A percentile compares a stretch with the other conserved stretches of the same genome.
Evolutionary conservation across 2,888 invertebrate genomes (phyloP).

Genomic region (Nesidiocoris tenuis): DNA sequence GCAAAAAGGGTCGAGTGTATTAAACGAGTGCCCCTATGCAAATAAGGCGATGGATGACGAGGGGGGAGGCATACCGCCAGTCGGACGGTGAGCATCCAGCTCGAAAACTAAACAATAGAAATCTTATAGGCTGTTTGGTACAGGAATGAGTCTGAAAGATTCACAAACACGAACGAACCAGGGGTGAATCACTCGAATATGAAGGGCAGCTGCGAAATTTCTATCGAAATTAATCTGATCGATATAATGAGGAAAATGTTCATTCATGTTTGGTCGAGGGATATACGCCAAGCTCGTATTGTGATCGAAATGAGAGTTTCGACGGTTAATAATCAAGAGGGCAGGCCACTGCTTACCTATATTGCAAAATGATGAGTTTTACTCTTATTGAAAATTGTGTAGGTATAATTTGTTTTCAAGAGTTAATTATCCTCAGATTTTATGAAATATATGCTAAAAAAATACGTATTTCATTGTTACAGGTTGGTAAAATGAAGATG

Average conservation of each 20-base stretch:
- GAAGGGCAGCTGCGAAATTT: background rate
- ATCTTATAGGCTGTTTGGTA: slow-evolving; percentile 25
- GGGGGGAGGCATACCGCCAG: slow-evolving; percentile 8
- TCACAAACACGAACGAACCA: background rate
- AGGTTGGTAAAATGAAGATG: too few relatives aligned
- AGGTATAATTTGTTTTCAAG: too few relatives aligned
- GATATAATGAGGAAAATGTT: background rate
- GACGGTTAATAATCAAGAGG: too few relatives aligned
- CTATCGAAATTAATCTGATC: background rate
- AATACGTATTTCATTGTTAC: too few relatives aligned
- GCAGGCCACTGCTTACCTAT: too few relatives aligned
- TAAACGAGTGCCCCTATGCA: slow-evolving; percentile 45
- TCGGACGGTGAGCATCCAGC: slow-evolving; percentile 9
- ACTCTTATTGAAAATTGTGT: too few relatives aligned
- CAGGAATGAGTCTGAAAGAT: background rate
- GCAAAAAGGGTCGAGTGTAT: slow-evolving; percentile 37
- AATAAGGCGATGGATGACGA: slow-evolving; percentile 36
- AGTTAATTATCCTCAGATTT: too few relatives aligned
- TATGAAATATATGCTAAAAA: too few relatives aligned
- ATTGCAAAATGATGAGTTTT: too few relatives aligned
- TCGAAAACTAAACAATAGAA: slow-evolving; percentile 38
- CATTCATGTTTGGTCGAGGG: too few relatives aligned
- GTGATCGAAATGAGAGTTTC: too few relatives aligned
- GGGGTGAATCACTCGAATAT: background rate
- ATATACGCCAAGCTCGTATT: too few relatives aligned